Conservation (phyloP, 2,888 invertebrate species). For the Hyposoter didymator region DNA sequence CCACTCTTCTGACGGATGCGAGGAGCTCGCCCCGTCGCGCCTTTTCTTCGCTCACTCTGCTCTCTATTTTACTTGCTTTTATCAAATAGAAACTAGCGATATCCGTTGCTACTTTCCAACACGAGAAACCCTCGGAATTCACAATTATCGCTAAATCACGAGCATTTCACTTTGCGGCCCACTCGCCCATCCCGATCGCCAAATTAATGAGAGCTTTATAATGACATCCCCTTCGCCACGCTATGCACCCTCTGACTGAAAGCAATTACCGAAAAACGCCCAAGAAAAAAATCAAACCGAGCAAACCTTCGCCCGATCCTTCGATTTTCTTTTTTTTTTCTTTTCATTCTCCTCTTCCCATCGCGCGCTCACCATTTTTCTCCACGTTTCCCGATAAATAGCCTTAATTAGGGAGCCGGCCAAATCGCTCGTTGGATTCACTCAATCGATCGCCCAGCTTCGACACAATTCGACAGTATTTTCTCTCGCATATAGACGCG, state of each 20-base stretch:
- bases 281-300: slow-evolving; percentile 28
- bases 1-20: slow-evolving; percentile 39
- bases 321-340: slow-evolving; percentile 65
- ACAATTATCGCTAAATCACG: slow-evolving; percentile 54
- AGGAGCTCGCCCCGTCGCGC: slow-evolving; percentile 12
- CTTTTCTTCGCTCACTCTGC: slow-evolving; percentile 11
- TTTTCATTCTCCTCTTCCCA: slow-evolving; percentile 35
- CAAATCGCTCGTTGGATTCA: slow-evolving; percentile 77
- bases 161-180: slow-evolving; percentile 28
- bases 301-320: slow-evolving; percentile 47
- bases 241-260: slow-evolving; percentile 56
- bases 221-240: slow-evolving; percentile 57
- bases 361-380: slow-evolving; percentile 64
- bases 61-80: slow-evolving; percentile 23
- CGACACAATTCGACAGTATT: slow-evolving; percentile 64
- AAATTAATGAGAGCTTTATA: slow-evolving; percentile 65
- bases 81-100: slow-evolving; percentile 53
- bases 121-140: slow-evolving; percentile 50
- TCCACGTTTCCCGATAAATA: slow-evolving; percentile 79
- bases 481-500: slow-evolving; percentile 3
- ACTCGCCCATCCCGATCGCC: slow-evolving; percentile 21
- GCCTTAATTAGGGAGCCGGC: slow-evolving; percentile 79
- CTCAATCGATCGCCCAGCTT: slow-evolving; percentile 80
- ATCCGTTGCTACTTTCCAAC: slow-evolving; percentile 38
- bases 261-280: slow-evolving; percentile 62